Evolutionary conservation across 2,113 vertebrate species (phyloP), one percentile per base, ranked within the genome.

Genomic region (Callionymus lyra): DNA sequence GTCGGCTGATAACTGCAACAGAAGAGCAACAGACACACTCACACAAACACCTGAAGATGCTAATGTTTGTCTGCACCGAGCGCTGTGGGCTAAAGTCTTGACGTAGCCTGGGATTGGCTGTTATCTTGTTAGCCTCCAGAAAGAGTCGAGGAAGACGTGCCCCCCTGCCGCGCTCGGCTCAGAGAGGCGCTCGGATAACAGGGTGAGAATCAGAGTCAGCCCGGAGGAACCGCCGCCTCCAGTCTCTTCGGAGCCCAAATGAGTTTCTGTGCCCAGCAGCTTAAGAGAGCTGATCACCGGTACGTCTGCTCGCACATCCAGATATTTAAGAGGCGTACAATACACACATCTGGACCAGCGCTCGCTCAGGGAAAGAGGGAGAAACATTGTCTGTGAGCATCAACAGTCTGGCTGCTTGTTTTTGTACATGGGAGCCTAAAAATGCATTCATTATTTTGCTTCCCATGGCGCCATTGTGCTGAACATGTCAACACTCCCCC

Each of bases 401-500:
- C 51, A 73, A 73, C 63, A 77, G 54, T 42, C 52, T 42, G 6
- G 31, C 48, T 48, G 19, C 50, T 58, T 53, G 56, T 50, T 50
- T 68, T 67, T 66, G 59, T 66, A 74, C n/a, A 59, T 70, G 64
- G 65, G 69, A 70, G 54, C 58, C 50, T 55, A 38, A 63, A n/a
- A 27, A 72, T 62, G 61, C 63, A 70, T 75, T 72, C 64, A 76
- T 76, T 76, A 79, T 66, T 65, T 50, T 53, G 63, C 63, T 70
- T 69, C 67, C 68, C 62, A 64, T 59, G 52, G 53, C 65, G 66
- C 42, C 57, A 68, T 67, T 72, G 74, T 72, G 72, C 65, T 66
- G 38, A 64, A 65, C 65, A 74, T 81, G 72, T 76, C 60, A 82
- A 79, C 67, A 73, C 66, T 53, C 72, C 66, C 62, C 57, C 57